A percentile compares a stretch with the other conserved stretches of the same genome.
phyloP scores from a whole-genome alignment of 1,140 invertebrate species.

The Cardiocondyla obscurior region DNA sequence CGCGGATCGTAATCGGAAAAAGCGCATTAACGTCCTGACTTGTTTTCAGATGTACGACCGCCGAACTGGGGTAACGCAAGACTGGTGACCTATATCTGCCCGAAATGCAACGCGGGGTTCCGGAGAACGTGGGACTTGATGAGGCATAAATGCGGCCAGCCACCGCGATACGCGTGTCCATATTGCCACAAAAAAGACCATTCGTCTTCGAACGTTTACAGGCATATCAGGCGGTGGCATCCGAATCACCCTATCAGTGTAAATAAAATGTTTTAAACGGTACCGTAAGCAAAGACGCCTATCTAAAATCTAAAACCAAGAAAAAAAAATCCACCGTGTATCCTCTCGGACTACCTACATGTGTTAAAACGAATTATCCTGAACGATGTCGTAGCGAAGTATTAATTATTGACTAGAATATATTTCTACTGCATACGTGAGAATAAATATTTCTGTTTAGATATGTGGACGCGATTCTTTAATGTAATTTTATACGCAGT shows the following conservation, averaged over 20 bases:
- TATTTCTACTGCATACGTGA: not conserved
- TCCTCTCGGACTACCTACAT: not conserved
- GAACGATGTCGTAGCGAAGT: not conserved
- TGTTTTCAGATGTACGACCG: slow-evolving; percentile 68
- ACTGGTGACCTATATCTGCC: slow-evolving; percentile 71
- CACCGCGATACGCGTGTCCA: slow-evolving; percentile 79
- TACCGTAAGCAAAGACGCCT: not conserved
- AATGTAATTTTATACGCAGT: not conserved
- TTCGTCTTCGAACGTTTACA: slow-evolving; percentile 77
- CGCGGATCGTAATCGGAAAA: not conserved
- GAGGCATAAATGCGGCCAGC: slow-evolving; percentile 78
- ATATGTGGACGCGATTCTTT: not conserved
- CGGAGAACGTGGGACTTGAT: slow-evolving; percentile 81
- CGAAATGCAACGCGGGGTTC: slow-evolving; percentile 72
- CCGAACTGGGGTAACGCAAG: slow-evolving; percentile 56
- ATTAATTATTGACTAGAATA: not conserved
- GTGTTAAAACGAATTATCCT: slow-evolving; percentile 69
- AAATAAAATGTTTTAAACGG: slow-evolving; percentile 70
- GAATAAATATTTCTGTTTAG: slow-evolving; percentile 17
- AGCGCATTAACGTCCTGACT: slow-evolving; percentile 53
- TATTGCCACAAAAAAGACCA: slow-evolving; percentile 80
- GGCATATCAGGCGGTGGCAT: slow-evolving; percentile 82
- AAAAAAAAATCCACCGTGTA: no score
- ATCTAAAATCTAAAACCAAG: no score
- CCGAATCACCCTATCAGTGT: slow-evolving; percentile 66